Conservation (phyloP, 2,888 invertebrate species). For the Trachelus iudaicus region DNA sequence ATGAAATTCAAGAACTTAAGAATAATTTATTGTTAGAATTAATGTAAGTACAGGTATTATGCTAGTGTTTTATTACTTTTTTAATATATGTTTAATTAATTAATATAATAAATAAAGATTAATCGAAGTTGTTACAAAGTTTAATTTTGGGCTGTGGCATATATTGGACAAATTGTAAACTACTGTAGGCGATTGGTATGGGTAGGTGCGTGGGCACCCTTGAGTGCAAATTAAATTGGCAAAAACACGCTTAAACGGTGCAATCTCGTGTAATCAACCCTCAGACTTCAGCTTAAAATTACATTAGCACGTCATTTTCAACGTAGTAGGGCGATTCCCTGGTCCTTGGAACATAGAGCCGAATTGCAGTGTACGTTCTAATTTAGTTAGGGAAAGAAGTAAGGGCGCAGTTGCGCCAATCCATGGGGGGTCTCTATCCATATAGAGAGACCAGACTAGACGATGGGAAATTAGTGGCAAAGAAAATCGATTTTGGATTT, state of each 20-base stretch:
- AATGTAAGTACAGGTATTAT: too few relatives aligned
- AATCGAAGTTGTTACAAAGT: too few relatives aligned
- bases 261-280: conserved; percentile 54
- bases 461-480: conserved; percentile 53
- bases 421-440: conserved; percentile 35
- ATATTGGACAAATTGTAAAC: neutral
- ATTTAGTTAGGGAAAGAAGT: conserved; percentile 53
- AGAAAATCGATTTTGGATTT: conserved; percentile 52
- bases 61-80: too few relatives aligned
- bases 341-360: conserved; percentile 24
- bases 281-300: conserved; percentile 50
- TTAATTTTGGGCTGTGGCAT: too few relatives aligned
- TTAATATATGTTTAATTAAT: too few relatives aligned
- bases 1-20: too few relatives aligned
- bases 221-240: conserved; percentile 12
- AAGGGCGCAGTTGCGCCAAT: conserved; percentile 43
- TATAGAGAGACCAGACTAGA: conserved; percentile 23
- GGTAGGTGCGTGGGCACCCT: neutral
- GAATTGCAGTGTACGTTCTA: conserved; percentile 47
- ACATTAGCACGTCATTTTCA: conserved; percentile 54
- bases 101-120: too few relatives aligned
- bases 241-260: conserved; percentile 50
- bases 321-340: conserved; percentile 39
- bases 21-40: too few relatives aligned
- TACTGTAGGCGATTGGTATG: neutral